Base-by-base conservation (phyloP, 2,797 vertebrate species). In the Gymnothorax reevesii region DNA sequence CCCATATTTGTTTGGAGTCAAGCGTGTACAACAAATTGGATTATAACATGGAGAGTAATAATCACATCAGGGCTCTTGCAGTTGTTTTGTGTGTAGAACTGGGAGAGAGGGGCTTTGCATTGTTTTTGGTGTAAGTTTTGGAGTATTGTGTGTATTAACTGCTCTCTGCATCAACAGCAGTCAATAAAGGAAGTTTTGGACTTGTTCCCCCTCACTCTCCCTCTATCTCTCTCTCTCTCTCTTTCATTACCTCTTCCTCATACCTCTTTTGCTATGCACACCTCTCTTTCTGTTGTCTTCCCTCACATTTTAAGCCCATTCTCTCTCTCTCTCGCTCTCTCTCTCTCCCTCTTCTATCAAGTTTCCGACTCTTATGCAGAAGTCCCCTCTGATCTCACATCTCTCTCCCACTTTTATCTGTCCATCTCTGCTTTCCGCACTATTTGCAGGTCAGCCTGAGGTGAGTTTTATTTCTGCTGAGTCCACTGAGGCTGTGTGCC, bases 311-410 rank as follows among this genome's bases (percentile, higher is more conserved):
- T 85, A 57, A 13, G 22, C 92, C 92, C 88, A 90, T 25, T 49
- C 64, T 85, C 25, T n/a, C 52, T 75, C 9, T 8, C 2, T 88
- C 75, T 84, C 3, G 17, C 82, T 88, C 84, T 86, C 82, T 86
- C 87, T 87, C 88, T 84, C 85, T 84, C 83, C 54, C 20, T 79
- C 80, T 86, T 73, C 42, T 33, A 92, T 93, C 88, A 90, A 89
- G 93, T 92, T 93, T 91, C 79, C 88, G 90, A 91, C 90, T 17
- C 89, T 89, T 88, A 87, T 82, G 86, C 84, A 77, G 84, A 82
- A 87, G 17, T 89, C 75, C 82, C 73, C 92, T 88, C 91, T 87
- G 87, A 91, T 91, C 88, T 86, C 84, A 73, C 91, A 87, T 89
- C 84, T 85, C 49, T 57, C 89, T 88, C 88, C 92, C 91, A 90